A percentile compares a stretch with the other conserved stretches of the same genome.
Conservation (phyloP, 2,113 vertebrate genomes). For the Polypterus bichir region DNA sequence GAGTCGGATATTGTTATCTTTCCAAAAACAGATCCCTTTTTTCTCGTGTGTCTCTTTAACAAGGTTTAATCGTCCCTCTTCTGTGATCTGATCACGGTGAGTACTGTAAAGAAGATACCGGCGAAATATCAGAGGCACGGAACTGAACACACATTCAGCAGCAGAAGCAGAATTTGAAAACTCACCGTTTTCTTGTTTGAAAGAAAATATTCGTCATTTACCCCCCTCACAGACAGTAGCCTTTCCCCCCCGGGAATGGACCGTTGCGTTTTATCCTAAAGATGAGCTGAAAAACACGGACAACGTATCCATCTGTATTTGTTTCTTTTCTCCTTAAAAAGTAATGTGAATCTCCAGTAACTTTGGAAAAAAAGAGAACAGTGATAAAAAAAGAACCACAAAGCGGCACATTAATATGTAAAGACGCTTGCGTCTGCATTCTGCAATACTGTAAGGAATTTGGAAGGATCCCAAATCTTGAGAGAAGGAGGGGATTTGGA, state of each 20-base stretch:
- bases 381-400: conserved; percentile 24
- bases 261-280: conserved; percentile 31
- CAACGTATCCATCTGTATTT: conserved; percentile 30
- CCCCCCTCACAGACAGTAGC: conserved; percentile 26
- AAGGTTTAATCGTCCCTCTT: conserved; percentile 36
- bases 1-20: conserved; percentile 21
- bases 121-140: conserved; percentile 34
- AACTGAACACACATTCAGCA: conserved; percentile 48
- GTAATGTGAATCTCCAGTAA: conserved; percentile 39
- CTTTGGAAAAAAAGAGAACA: conserved; percentile 25
- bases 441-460: conserved; percentile 32
- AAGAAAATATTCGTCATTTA: conserved; percentile 40
- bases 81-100: conserved; percentile 35
- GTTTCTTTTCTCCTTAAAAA: conserved; percentile 27
- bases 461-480: conserved; percentile 40
- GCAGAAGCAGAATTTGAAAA: conserved; percentile 48
- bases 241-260: conserved; percentile 30
- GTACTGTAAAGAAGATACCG: conserved; percentile 32
- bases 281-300: conserved; percentile 42
- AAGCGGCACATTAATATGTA: conserved; percentile 33
- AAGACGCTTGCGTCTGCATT: conserved; percentile 39
- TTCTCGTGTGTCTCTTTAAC: conserved; percentile 9
- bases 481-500: conserved; percentile 33
- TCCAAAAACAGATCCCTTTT: conserved; percentile 14
- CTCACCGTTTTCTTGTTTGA: conserved; percentile 60